A percentile compares a stretch with the other conserved stretches of the same genome.
phyloP scores from a whole-genome alignment of 2,888 invertebrate genomes.

The Pterostichus madidus region DNA sequence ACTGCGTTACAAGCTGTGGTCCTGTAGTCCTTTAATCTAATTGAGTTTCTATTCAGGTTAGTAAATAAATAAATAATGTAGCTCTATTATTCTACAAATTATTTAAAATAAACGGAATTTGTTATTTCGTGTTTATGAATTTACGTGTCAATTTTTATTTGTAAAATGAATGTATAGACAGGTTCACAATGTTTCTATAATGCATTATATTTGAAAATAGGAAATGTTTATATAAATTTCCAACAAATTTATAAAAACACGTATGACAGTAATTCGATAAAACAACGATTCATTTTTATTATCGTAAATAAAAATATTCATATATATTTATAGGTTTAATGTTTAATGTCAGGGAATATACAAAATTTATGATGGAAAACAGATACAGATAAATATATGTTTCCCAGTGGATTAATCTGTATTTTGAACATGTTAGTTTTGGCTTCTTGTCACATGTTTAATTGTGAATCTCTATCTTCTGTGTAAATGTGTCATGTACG shows the following conservation, averaged over 20 bases:
- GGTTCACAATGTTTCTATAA: conserved; percentile 16
- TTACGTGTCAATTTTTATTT: conserved; percentile 26
- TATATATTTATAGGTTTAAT: neutral
- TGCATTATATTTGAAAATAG: conserved; percentile 34
- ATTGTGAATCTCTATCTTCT: conserved; percentile 30
- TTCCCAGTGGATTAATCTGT: neutral
- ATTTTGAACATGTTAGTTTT: conserved; percentile 7
- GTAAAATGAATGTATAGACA: conserved; percentile 3
- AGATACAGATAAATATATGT: neutral
- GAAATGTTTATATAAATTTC: conserved; percentile 51
- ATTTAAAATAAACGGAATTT: neutral
- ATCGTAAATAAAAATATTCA: conserved; percentile 28
- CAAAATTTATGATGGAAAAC: neutral
- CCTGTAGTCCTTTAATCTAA: too few species aligned
- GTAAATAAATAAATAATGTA: too few species aligned
- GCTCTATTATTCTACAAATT: too few species aligned
- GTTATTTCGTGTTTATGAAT: neutral
- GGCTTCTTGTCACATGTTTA: conserved; percentile 42
- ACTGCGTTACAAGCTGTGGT: too few species aligned
- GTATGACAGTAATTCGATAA: conserved; percentile 45
- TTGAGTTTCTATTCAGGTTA: too few species aligned
- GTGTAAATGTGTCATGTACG: neutral
- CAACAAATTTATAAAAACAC: conserved; percentile 46
- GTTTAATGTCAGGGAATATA: neutral
- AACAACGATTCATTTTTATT: conserved; percentile 19